Base-by-base conservation (phyloP, 1,140 invertebrate species). In the Aphidius gifuensis region DNA sequence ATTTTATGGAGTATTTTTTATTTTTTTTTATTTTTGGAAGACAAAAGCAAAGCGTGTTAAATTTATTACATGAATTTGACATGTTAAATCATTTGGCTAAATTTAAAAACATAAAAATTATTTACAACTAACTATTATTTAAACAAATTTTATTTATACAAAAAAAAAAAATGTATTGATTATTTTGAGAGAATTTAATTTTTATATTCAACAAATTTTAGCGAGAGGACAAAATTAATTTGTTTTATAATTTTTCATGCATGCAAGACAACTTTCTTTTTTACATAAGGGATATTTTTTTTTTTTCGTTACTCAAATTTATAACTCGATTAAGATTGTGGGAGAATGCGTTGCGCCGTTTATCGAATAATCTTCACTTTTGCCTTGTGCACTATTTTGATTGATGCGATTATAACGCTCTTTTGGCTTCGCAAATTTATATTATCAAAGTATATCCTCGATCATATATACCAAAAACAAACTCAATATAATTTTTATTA, bases 401-500 rank as follows among this genome's bases (percentile, higher is more conserved):
- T 73, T 74, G 68, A 74, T 77, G 75, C 67, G 69, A 79, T 76
- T 74, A 73, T 64, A 68, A 65, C 65, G 60, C 64, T 71, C 63
- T 48, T 71, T 44, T 57, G 69, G 69, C 65, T 69, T 71, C 68
- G 47, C 47, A 65, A 53, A 58, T 64, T 62, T 47, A 59, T 60
- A 53, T 48, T 44, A 64, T 23, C 48, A 55, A 60, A 45, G 38
- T 49, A 50, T 51, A 16, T 16, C 16, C 38, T 32, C 40, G 50
- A 54, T 40, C 51, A n/a, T 23, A 43, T 56, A 44, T 32, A 38
- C 23, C 38, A 38, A 45, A n/a, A 45, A 16, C 45, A 48, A 38
- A 23, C 48, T 40, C 16, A 58, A 49, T 39, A 58, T 48, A 39
- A 56, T 9, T 16, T 45, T 56, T 45, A 32, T 49, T 21, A 6